Percentiles rank a stretch among this genome's conserved stretches.
These are phyloP conservation scores for Metacarcinus magister DNA, from an alignment of 2,888 invertebrate species.

Conservation along the genomic window DNA sequence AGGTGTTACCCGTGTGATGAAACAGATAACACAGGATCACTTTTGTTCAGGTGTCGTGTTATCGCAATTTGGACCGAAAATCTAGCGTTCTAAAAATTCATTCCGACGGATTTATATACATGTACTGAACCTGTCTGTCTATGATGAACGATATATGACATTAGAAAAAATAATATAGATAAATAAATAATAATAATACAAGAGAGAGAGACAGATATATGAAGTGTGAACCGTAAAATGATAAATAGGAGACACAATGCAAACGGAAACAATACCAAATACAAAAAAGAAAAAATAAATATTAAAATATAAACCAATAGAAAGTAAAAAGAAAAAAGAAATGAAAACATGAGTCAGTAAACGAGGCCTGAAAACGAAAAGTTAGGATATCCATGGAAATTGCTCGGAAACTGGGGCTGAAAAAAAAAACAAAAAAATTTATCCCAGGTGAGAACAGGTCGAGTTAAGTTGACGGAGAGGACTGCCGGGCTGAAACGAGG, in stretches of 20 bases:
- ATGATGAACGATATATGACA: not conserved
- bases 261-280: too few relatives aligned
- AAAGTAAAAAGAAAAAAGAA: too few relatives aligned
- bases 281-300: too few relatives aligned
- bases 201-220: too few relatives aligned
- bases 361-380: not conserved
- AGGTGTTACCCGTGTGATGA: not conserved
- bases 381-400: not conserved
- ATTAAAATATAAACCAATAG: too few relatives aligned
- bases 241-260: too few relatives aligned
- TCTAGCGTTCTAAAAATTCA: slow-evolving; percentile 2
- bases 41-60: not conserved
- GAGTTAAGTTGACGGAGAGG: not conserved
- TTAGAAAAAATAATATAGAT: too few relatives aligned
- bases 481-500: not conserved
- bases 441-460: not conserved
- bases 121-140: not conserved
- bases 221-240: too few relatives aligned
- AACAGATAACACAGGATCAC: not conserved
- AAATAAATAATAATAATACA: too few relatives aligned
- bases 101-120: not conserved
- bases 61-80: not conserved
- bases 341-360: too few relatives aligned
- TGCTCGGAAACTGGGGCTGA: not conserved
- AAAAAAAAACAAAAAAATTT: not conserved